Conservation (phyloP, 2,888 invertebrate genomes). For the Plutella xylostella region DNA sequence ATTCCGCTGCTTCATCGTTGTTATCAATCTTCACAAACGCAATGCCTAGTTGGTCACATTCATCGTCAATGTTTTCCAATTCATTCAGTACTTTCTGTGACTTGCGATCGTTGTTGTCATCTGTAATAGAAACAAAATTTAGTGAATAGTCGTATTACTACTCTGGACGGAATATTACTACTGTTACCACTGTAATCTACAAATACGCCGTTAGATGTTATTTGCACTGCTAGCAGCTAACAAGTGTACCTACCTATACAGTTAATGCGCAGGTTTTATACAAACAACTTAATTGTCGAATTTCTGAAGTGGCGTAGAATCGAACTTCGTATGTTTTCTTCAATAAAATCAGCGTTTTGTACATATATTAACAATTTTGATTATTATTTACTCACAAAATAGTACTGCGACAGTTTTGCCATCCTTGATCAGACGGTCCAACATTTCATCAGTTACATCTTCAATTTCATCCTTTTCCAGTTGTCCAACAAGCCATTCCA, state of each 20-base stretch:
- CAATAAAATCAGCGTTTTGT: too few species aligned
- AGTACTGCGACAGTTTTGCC: slow-evolving; percentile 90
- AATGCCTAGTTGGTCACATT: slow-evolving; percentile 89
- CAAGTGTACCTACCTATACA: too few species aligned
- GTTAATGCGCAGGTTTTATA: too few species aligned
- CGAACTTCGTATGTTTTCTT: too few species aligned
- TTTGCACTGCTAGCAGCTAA: too few species aligned
- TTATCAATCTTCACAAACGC: slow-evolving; percentile 95
- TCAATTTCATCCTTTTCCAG: slow-evolving; percentile 94
- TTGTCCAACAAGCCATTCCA: slow-evolving; percentile 89
- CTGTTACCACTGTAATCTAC: too few species aligned
- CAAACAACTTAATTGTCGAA: too few species aligned
- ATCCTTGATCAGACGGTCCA: slow-evolving; percentile 89
- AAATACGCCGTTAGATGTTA: too few species aligned
- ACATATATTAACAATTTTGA: too few species aligned
- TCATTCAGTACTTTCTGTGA: slow-evolving; percentile 88
- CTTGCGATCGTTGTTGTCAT: slow-evolving; percentile 90
- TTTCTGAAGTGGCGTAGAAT: too few species aligned
- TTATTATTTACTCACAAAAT: slow-evolving; percentile 88
- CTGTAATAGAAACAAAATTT: slow-evolving; percentile 63
- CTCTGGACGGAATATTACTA: too few species aligned
- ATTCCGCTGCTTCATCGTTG: slow-evolving; percentile 89
- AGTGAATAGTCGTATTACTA: too few species aligned
- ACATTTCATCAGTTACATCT: slow-evolving; percentile 94
- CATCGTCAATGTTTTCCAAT: slow-evolving; percentile 93